Evolutionary conservation across 2,797 vertebrate genomes (phyloP).

Genomic region (Phylloscopus collybita): DNA sequence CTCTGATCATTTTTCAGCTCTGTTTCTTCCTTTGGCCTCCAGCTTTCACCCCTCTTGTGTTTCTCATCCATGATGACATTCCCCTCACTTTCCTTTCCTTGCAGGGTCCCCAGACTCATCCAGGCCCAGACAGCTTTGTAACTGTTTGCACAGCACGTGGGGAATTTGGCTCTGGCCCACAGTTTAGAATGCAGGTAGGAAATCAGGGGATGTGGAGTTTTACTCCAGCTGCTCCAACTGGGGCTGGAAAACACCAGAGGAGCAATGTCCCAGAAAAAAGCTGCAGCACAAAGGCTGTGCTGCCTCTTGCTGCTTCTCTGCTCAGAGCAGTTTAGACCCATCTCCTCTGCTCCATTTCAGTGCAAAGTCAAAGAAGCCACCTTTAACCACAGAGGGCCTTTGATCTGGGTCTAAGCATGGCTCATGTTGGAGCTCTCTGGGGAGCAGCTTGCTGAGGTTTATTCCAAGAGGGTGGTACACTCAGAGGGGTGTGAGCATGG

Average conservation of each 20-base stretch:
- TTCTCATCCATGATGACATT: neutral
- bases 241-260: neutral
- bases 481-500: neutral
- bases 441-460: neutral
- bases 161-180: neutral
- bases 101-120: neutral
- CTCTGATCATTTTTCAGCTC: neutral
- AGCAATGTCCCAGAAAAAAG: neutral
- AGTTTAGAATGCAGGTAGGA: neutral
- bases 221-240: neutral
- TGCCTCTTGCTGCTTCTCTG: neutral
- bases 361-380: neutral
- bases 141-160: fast-evolving
- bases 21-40: neutral
- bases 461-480: neutral
- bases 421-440: neutral
- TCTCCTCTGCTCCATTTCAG: neutral
- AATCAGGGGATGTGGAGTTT: neutral
- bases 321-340: neutral
- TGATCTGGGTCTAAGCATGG: neutral
- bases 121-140: neutral
- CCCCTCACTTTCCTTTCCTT: neutral
- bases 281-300: neutral
- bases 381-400: neutral
- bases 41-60: neutral